Conservation (phyloP, 2,888 invertebrate genomes). For the Oscheius sp. region DNA sequence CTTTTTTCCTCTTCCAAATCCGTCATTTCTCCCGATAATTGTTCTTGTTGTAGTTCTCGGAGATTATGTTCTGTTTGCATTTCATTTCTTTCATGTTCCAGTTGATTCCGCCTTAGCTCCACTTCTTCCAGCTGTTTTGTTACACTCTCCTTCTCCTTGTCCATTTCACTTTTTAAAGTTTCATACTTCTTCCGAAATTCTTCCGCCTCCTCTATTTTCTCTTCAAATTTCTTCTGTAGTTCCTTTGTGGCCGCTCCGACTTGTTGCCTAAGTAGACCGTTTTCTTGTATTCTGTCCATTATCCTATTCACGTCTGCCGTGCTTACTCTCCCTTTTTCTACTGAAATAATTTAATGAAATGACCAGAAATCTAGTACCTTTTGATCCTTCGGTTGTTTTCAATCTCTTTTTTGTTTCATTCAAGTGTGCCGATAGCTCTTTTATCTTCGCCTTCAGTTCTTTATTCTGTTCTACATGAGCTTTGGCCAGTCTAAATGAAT, state of each 20-base stretch:
- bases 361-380: not conserved
- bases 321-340: not conserved
- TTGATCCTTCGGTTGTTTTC: not conserved
- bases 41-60: conserved; percentile 26
- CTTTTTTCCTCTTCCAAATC: conserved; percentile 26
- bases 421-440: conserved; percentile 35
- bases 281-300: conserved; percentile 27
- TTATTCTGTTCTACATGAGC: conserved; percentile 50
- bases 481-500: conserved; percentile 45
- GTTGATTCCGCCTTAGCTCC: not conserved
- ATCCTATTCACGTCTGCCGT: conserved; percentile 28
- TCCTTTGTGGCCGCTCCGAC: conserved; percentile 21
- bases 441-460: conserved; percentile 40
- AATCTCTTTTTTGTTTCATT: conserved; percentile 9
- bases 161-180: conserved; percentile 5
- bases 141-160: not conserved
- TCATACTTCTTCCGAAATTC: not conserved
- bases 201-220: not conserved
- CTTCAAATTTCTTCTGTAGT: conserved; percentile 11
- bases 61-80: conserved; percentile 22
- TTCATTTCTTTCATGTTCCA: conserved; percentile 23
- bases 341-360: not conserved
- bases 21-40: conserved; percentile 13
- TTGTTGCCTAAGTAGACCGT: conserved; percentile 21
- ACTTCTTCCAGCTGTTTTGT: conserved; percentile 14